A percentile compares a stretch with the other conserved stretches of the same genome.
Conservation (phyloP, 2,113 vertebrate genomes). For the Grantiella picta region DNA sequence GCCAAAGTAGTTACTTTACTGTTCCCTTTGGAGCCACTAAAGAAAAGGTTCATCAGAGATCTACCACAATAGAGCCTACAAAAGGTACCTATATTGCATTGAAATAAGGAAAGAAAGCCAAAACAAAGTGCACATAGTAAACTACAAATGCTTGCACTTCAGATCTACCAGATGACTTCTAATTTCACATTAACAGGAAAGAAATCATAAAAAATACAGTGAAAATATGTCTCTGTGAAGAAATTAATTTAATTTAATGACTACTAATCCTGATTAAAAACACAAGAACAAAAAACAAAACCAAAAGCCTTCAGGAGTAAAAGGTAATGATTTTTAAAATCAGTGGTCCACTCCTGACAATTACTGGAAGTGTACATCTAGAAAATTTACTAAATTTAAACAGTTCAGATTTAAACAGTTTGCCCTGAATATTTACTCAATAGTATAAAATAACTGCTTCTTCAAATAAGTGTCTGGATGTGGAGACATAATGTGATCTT, state of each 20-base stretch:
- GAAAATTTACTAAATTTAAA: background rate
- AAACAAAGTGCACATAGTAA: background rate
- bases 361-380: background rate
- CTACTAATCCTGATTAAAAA: background rate
- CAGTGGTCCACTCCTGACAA: background rate
- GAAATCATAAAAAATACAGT: background rate
- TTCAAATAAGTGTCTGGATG: background rate
- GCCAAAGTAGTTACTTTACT: background rate
- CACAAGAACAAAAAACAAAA: background rate
- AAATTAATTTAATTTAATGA: background rate
- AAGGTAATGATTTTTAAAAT: background rate
- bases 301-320: background rate
- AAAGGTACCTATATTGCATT: background rate
- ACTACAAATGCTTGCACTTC: background rate
- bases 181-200: background rate
- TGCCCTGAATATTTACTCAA: slow-evolving; percentile 6
- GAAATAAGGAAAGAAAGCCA: background rate
- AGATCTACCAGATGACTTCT: background rate
- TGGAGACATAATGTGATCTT: background rate
- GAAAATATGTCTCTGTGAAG: background rate
- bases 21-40: background rate
- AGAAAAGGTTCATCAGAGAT: background rate
- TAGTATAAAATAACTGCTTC: background rate
- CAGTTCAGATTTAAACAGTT: background rate
- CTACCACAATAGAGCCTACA: background rate